phyloP scores from a whole-genome alignment of 1,140 invertebrate genomes.

The Nilaparvata lugens region DNA sequence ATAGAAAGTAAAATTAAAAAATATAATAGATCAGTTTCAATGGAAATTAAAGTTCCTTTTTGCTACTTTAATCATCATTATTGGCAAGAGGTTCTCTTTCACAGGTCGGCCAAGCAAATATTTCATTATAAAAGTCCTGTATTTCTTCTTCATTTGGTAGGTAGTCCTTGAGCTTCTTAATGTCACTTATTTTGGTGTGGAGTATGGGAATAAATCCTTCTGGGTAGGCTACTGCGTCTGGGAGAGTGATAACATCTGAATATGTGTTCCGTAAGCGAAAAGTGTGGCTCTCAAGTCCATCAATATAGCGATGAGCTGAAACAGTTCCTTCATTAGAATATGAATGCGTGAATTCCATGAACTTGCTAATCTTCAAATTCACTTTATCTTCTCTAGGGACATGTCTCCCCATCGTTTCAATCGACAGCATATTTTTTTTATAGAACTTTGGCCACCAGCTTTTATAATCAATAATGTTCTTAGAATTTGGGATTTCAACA shows the following conservation, averaged over 20 bases:
- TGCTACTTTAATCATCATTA: no score
- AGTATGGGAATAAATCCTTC: neutral
- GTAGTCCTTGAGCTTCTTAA: neutral
- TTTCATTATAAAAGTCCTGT: neutral
- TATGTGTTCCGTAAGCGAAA: neutral
- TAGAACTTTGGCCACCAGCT: neutral
- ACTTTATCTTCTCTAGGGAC: neutral
- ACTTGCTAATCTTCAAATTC: neutral
- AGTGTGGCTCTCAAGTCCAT: neutral
- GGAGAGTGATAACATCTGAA: neutral
- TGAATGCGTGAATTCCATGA: neutral
- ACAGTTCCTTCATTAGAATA: neutral
- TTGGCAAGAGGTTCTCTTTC: neutral
- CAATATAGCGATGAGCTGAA: neutral
- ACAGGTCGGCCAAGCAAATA: neutral
- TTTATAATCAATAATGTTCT: neutral
- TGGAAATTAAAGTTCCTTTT: no score
- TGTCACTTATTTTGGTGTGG: neutral
- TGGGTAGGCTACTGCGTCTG: neutral
- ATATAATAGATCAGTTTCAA: no score
- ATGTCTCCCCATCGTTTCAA: neutral
- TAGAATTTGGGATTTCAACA: neutral
- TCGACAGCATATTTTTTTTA: neutral
- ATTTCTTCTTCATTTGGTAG: neutral
- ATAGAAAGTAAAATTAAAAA: no score